These are phyloP conservation scores for Lipotes vexillifer DNA, from an alignment of 2,113 vertebrate species.

Conservation along the genomic window DNA sequence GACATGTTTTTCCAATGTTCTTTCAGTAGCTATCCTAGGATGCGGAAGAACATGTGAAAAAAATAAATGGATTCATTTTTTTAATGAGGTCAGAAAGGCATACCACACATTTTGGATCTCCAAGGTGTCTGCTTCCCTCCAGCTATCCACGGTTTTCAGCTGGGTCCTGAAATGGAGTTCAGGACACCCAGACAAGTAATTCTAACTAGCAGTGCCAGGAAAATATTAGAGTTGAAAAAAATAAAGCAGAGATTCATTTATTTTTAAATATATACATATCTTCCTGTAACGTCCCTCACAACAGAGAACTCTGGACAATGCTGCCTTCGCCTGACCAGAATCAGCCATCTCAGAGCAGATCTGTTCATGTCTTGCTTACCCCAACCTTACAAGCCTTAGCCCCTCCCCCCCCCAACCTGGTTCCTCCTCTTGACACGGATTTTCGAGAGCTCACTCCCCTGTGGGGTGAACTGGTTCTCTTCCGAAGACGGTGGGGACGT, in stretches of 20 bases:
- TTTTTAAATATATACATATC: constrained; percentile 42
- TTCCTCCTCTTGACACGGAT: not conserved
- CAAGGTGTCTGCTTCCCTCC: constrained; percentile 40
- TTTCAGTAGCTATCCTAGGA: constrained; percentile 29
- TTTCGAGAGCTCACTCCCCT: constrained; percentile 30
- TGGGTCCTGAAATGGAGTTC: constrained; percentile 49
- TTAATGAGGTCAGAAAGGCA: constrained; percentile 52
- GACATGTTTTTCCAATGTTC: constrained; percentile 68
- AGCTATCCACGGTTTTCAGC: constrained; percentile 54
- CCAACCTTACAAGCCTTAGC: not conserved
- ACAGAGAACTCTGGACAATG: not conserved
- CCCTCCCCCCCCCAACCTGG: not conserved
- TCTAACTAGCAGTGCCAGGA: constrained; percentile 66
- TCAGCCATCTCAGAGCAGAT: not conserved
- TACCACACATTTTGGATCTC: constrained; percentile 35
- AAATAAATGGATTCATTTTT: constrained; percentile 47
- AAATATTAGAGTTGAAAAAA: constrained; percentile 65
- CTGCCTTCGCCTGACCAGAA: not conserved
- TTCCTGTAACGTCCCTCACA: constrained; percentile 4
- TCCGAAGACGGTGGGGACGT: constrained; percentile 53
- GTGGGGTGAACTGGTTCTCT: constrained; percentile 54
- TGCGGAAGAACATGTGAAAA: constrained; percentile 36
- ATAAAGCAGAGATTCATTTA: constrained; percentile 52
- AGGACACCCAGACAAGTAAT: constrained; percentile 69
- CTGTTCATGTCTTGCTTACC: not conserved